Evolutionary conservation across 2,888 invertebrate genomes (phyloP).

Genomic region (Drosophila imparisetae): DNA sequence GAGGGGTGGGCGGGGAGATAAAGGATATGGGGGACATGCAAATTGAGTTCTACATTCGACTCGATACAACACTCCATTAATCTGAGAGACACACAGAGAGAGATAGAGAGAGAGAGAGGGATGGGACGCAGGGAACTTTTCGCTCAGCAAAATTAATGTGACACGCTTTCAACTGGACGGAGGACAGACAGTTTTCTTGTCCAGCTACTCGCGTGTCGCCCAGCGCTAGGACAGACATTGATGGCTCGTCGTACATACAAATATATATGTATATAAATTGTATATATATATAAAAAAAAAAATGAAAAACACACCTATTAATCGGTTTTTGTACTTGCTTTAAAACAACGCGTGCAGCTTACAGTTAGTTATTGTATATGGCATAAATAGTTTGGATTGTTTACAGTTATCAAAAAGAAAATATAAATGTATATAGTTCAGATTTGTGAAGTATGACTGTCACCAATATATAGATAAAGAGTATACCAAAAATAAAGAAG

Average conservation of each 20-base stretch:
- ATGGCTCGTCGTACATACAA: conserved; percentile 37
- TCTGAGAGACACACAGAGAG: conserved; percentile 6
- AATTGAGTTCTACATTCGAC: conserved; percentile 28
- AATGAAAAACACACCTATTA: conserved; percentile 57
- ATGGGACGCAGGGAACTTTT: conserved; percentile 84
- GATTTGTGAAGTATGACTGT: conserved; percentile 14
- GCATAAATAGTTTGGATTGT: conserved; percentile 23
- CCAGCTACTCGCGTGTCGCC: conserved; percentile 85
- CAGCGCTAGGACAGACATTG: conserved; percentile 82
- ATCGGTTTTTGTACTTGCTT: conserved; percentile 29
- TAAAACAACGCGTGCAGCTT: conserved; percentile 60
- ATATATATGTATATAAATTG: conserved; percentile 21
- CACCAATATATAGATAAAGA: conserved; percentile 22
- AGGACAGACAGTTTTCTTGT: conserved; percentile 53
- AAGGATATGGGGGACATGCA: conserved; percentile 58
- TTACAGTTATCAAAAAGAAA: conserved; percentile 31
- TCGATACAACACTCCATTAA: conserved; percentile 26
- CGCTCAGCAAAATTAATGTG: conserved; percentile 86
- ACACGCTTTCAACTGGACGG: conserved; percentile 83
- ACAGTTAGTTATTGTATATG: conserved; percentile 43
- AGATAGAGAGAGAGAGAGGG: conserved; percentile 6
- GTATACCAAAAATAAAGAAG: background rate
- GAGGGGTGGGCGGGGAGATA: conserved; percentile 2
- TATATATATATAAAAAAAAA: background rate
- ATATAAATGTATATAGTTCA: conserved; percentile 7